Percentiles rank a stretch among this genome's conserved stretches.
These are phyloP conservation scores for Mionectes olivaceus DNA, from an alignment of 2,797 vertebrate species.

Conservation along the genomic window DNA sequence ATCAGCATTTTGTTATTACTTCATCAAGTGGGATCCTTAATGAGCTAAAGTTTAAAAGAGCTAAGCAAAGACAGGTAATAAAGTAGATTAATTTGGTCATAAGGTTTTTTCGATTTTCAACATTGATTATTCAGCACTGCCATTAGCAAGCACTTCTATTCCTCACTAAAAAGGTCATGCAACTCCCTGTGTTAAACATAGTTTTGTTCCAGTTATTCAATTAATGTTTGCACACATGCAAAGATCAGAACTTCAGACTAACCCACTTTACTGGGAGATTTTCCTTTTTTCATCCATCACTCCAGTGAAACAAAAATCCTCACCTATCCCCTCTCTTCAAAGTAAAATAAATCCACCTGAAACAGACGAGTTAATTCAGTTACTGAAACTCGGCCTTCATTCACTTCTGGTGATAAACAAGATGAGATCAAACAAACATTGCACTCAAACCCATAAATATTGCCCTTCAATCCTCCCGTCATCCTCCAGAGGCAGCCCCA, in stretches of 20 bases:
- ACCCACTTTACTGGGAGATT: constrained; percentile 20
- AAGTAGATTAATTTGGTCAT: background rate
- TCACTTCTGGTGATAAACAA: constrained; percentile 4
- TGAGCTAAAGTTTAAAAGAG: background rate
- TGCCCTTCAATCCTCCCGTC: background rate
- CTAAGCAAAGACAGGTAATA: background rate
- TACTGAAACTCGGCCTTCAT: background rate
- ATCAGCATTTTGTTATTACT: background rate
- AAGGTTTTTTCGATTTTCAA: background rate
- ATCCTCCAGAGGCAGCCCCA: background rate
- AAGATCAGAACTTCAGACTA: constrained; percentile 21
- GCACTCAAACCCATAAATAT: background rate
- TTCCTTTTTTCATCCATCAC: constrained; percentile 23
- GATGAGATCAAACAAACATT: background rate
- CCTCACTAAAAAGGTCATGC: background rate
- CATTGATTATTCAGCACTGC: background rate
- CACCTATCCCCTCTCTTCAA: background rate
- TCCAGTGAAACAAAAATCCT: constrained; percentile 10
- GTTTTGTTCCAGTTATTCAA: background rate
- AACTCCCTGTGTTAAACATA: background rate
- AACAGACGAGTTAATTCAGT: constrained; percentile 4
- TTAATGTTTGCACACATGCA: background rate
- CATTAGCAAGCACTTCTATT: background rate
- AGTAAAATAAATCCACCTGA: constrained; percentile 32
- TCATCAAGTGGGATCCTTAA: background rate